A percentile compares a stretch with the other conserved stretches of the same genome.
These are phyloP conservation scores for Phrynosoma platyrhinos DNA, from an alignment of 2,113 vertebrate genomes.

Conservation along the genomic window DNA sequence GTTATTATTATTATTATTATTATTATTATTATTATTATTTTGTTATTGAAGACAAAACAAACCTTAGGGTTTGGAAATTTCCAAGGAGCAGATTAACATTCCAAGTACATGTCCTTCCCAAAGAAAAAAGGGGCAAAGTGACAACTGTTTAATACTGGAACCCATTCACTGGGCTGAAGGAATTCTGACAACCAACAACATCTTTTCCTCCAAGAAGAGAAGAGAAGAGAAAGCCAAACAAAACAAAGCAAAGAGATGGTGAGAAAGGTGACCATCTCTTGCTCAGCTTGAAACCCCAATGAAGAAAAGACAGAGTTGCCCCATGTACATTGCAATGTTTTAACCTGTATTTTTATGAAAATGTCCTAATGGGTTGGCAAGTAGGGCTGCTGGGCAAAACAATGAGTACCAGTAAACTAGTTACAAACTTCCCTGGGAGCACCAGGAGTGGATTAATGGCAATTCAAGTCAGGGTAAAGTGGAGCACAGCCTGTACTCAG, in stretches of 20 bases:
- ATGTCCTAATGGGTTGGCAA: too few relatives aligned
- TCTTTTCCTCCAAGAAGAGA: not conserved
- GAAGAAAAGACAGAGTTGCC: not conserved
- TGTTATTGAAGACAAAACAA: slow-evolving; percentile 30
- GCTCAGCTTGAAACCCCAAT: not conserved
- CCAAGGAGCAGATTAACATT: not conserved
- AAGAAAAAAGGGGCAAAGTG: slow-evolving; percentile 6
- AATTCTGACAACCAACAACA: rapidly evolving
- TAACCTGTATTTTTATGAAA: not conserved
- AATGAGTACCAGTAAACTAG: not conserved
- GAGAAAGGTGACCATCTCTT: rapidly evolving
- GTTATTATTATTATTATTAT: too few relatives aligned
- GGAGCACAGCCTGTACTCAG: not conserved
- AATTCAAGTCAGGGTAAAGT: not conserved
- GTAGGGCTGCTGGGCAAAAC: not conserved
- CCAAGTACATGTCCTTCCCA: not conserved
- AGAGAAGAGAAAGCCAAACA: too few relatives aligned
- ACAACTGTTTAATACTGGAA: not conserved
- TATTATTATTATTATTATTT: too few relatives aligned
- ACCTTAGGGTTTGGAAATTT: slow-evolving; percentile 1
- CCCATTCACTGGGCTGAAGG: not conserved
- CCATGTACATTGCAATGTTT: not conserved
- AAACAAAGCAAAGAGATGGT: not conserved
- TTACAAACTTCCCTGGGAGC: not conserved
- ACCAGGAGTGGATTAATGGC: too few relatives aligned